These are phyloP conservation scores for Enteromius fasciolatus DNA, from an alignment of 2,797 vertebrate species.

Conservation along the genomic window DNA sequence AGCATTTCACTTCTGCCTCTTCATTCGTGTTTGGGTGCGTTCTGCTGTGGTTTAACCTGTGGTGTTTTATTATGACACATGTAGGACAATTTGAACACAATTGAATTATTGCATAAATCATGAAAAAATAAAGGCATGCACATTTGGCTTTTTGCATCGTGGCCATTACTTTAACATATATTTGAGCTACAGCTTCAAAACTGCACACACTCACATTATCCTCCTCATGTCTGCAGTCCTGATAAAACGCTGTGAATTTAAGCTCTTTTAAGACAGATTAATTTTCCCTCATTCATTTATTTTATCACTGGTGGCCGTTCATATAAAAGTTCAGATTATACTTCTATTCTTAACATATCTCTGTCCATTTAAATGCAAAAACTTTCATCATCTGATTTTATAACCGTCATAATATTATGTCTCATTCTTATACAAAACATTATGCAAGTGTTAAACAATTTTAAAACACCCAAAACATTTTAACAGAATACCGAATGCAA, in stretches of 20 bases:
- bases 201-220: background rate
- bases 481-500: background rate
- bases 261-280: conserved; percentile 45
- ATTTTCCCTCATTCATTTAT: conserved; percentile 50
- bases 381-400: conserved; percentile 31
- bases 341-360: conserved; percentile 33
- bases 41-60: background rate
- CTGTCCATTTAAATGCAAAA: conserved; percentile 25
- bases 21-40: conserved; percentile 1
- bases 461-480: background rate
- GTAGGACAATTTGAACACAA: background rate
- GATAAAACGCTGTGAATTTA: conserved; percentile 37
- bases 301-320: conserved; percentile 31
- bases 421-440: background rate
- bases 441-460: background rate
- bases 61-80: background rate
- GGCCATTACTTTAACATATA: background rate
- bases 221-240: conserved; percentile 15
- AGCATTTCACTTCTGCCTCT: conserved; percentile 19
- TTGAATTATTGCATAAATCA: background rate
- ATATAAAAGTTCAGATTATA: background rate
- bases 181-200: background rate
- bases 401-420: background rate
- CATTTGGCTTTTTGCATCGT: background rate
- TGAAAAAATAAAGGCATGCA: background rate